Evolutionary conservation across 2,797 vertebrate species (phyloP), one percentile per base, ranked within the genome.

Genomic region (Lacerta viridis): DNA sequence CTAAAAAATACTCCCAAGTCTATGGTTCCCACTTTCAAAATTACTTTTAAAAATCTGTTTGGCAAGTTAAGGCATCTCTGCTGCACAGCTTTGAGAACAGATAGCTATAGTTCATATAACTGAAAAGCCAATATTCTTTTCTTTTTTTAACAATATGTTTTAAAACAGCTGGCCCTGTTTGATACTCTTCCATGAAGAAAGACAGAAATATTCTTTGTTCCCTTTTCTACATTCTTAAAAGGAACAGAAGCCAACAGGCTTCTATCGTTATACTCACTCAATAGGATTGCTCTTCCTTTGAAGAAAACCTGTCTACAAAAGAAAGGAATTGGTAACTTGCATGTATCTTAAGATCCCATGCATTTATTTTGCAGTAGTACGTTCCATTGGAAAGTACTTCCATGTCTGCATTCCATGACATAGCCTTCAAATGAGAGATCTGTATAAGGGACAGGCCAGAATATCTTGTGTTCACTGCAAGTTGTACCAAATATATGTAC

Each of bases 141-240:
- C 39, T 61, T 5, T 27, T 64, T 27, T 46, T 68, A 20, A 64
- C 25, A 50, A 23, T 36, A 18, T 33, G 23, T 36, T 76, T 76
- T 33, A 36, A 50, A 75, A 29, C 29, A 83, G 72, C 3, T 74
- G 50, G 6, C 36, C n/a, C 11, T 5, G 3, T 36, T 84, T 9
- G 84, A 15, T 46, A 72, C 20, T 9, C 25, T 66, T 81, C 25
- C 18, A 61, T 50, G 36, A 79, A 77, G 43, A 39, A 79, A 80
- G 29, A 13, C 29, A 23, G 46, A 81, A 36, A 39, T 9, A 59
- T 6, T 33, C 23, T 72, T 74, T 36, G n/a, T 50, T 81, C 43
- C 18, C 29, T 85, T 85, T 84, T 74, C 68, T 75, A 61, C 10
- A 43, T 72, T 81, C 33, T 80, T 75, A 50, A 64, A 64, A 33